Conservation (phyloP, 2,797 vertebrate species). For the Amazona finschi region DNA sequence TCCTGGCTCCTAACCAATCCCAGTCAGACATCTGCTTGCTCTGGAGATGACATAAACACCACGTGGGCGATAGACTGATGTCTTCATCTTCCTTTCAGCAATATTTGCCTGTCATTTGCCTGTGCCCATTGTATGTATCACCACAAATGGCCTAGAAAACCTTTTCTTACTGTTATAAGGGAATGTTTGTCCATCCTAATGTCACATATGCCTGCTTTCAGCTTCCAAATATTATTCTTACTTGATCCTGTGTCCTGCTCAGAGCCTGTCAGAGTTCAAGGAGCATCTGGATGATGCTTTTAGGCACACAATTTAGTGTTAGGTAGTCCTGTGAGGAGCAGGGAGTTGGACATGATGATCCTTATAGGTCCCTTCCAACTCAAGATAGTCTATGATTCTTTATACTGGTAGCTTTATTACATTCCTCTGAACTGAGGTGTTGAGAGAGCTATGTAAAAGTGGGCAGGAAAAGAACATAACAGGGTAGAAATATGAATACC, state of each 20-base stretch:
- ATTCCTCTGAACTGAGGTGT: background rate
- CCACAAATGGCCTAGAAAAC: background rate
- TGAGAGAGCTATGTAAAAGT: fast-evolving
- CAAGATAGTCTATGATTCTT: background rate
- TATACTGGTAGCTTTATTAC: fast-evolving
- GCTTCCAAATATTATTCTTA: background rate
- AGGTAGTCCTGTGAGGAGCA: background rate
- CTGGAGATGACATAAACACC: background rate
- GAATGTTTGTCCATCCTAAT: background rate
- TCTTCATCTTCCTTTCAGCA: background rate
- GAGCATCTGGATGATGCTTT: background rate
- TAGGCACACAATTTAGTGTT: background rate
- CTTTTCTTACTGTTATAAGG: background rate
- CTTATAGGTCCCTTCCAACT: background rate
- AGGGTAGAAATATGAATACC: background rate
- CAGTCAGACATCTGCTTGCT: background rate
- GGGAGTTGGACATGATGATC: background rate
- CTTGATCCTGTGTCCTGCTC: background rate
- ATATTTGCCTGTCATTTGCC: background rate
- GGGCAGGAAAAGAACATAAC: background rate
- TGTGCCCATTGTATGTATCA: background rate
- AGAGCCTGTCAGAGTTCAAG: background rate
- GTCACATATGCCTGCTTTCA: background rate
- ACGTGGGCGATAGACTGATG: fast-evolving
- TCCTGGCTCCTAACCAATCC: background rate